Conservation (phyloP, 2,797 vertebrate species). For the Coracias cyanogaster region DNA sequence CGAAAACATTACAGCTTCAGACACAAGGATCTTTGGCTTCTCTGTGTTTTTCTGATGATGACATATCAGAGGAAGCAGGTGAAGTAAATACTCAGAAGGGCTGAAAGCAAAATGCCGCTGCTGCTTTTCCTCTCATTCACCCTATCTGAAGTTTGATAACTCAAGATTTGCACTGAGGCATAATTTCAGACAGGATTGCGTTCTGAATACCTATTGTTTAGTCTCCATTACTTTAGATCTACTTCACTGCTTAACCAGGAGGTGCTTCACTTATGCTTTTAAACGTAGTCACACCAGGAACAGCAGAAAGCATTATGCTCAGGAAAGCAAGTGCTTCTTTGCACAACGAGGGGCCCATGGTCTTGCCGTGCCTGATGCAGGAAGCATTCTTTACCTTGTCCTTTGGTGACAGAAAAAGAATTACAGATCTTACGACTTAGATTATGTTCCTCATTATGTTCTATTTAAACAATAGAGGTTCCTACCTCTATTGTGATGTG, state of each 20-base stretch:
- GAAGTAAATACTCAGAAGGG: not conserved
- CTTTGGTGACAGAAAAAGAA: not conserved
- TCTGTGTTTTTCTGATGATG: not conserved
- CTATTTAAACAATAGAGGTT: not conserved
- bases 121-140: not conserved
- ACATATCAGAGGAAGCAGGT: not conserved
- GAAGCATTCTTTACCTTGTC: not conserved
- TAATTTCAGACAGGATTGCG: not conserved
- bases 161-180: not conserved
- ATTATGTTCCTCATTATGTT: not conserved
- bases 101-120: not conserved
- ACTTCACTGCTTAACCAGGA: not conserved
- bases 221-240: not conserved
- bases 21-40: not conserved
- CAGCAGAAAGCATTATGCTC: not conserved
- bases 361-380: not conserved
- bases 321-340: conserved; percentile 1
- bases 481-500: not conserved
- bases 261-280: not conserved
- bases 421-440: not conserved
- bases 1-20: not conserved
- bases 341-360: not conserved
- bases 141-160: not conserved
- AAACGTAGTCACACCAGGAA: not conserved
- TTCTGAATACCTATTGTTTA: conserved; percentile 6